Conservation (phyloP, 2,888 invertebrate genomes). For the Schizaphis graminum region DNA sequence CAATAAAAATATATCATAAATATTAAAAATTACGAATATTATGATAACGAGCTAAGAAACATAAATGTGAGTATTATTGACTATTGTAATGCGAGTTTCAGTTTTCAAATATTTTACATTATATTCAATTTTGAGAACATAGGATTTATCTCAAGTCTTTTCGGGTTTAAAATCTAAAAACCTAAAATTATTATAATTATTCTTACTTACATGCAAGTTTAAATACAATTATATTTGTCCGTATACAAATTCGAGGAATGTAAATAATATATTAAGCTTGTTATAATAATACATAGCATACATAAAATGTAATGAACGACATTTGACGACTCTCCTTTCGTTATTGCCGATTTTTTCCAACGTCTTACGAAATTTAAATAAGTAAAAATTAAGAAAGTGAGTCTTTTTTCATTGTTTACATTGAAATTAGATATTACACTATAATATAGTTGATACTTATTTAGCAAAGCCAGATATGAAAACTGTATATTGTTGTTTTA, state of each 20-base stretch:
- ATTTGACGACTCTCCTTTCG: background rate
- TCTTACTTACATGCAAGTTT: no score
- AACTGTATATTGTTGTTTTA: background rate
- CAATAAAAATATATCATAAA: background rate
- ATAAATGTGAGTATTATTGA: background rate
- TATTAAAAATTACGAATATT: background rate
- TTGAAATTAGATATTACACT: constrained; percentile 1
- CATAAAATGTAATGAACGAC: background rate
- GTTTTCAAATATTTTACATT: background rate
- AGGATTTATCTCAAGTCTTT: background rate
- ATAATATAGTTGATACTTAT: background rate
- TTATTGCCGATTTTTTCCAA: background rate
- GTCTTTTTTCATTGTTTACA: background rate
- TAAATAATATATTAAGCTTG: background rate
- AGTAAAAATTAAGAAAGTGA: background rate
- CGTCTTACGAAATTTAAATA: background rate
- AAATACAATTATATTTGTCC: background rate
- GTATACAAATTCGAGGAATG: background rate
- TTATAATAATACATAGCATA: background rate
- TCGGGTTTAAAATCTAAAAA: background rate
- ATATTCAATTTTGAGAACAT: background rate
- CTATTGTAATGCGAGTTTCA: background rate
- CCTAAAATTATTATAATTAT: background rate
- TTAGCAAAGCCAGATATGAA: background rate
- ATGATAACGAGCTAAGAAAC: background rate